Evolutionary conservation across 1,140 invertebrate species (phyloP).

Genomic region (Zaprionus taronus): DNA sequence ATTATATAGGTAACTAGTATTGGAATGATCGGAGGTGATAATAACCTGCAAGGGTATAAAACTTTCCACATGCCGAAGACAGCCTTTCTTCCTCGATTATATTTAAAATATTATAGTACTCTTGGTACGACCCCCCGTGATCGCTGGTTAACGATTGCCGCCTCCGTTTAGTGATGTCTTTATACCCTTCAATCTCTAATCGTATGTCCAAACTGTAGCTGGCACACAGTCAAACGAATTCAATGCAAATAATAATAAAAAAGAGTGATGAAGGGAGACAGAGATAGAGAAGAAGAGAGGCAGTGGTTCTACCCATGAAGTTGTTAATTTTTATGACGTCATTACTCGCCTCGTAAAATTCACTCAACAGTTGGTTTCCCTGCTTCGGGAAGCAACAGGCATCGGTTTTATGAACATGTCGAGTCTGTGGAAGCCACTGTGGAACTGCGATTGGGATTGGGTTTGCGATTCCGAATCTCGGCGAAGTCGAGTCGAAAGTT

Average conservation of each 20-base stretch:
- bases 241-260: constrained; percentile 54
- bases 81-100: too few species aligned
- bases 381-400: constrained; percentile 64
- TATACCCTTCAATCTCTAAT: not conserved
- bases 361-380: constrained; percentile 75
- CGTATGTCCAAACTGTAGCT: constrained; percentile 27
- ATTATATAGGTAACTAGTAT: too few species aligned
- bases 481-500: constrained; percentile 63
- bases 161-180: constrained; percentile 20
- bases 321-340: constrained; percentile 84
- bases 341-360: constrained; percentile 83
- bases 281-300: constrained; percentile 3
- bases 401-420: constrained; percentile 72
- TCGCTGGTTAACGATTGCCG: constrained; percentile 40
- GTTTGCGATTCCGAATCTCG: constrained; percentile 47
- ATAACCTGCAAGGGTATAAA: too few species aligned
- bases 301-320: constrained; percentile 56
- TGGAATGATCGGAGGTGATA: too few species aligned
- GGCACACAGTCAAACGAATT: constrained; percentile 63
- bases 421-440: constrained; percentile 15
- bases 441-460: constrained; percentile 2
- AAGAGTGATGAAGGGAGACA: not conserved
- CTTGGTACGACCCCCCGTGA: constrained; percentile 1
- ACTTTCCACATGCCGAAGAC: too few species aligned
- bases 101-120: too few species aligned